phyloP scores from a whole-genome alignment of 2,888 invertebrate genomes.

The Thymelicus sylvestris region DNA sequence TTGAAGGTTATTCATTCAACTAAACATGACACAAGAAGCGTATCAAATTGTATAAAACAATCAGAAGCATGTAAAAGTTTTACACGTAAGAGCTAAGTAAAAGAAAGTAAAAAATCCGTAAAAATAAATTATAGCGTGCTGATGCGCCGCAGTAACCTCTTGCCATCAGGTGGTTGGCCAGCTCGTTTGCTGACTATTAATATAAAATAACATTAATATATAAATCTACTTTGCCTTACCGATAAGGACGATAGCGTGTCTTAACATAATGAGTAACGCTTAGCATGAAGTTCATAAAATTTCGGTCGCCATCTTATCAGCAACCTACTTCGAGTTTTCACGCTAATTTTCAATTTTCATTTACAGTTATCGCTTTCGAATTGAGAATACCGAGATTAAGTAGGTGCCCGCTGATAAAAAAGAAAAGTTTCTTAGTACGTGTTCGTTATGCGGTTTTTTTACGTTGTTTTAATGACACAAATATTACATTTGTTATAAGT shows the following conservation, averaged over 20 bases:
- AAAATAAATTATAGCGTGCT: no score
- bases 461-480: not conserved
- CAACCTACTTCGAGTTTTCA: constrained; percentile 51
- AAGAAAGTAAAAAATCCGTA: no score
- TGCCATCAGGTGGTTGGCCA: no score
- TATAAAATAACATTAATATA: not conserved
- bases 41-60: no score
- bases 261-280: constrained; percentile 28
- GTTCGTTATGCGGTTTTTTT: not conserved
- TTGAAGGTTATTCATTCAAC: no score
- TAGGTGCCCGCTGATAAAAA: constrained; percentile 1
- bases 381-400: constrained; percentile 42
- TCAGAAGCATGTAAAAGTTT: no score
- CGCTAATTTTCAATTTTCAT: constrained; percentile 73
- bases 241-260: constrained; percentile 31
- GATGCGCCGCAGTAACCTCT: no score
- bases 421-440: not conserved
- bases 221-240: constrained; percentile 19
- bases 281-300: constrained; percentile 24
- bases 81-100: no score
- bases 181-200: not conserved
- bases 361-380: constrained; percentile 62
- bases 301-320: constrained; percentile 39
- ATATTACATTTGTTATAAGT: no score
- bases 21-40: no score